Base-by-base conservation (phyloP, 2,888 invertebrate genomes). In the Pseudolycoriella hygida region DNA sequence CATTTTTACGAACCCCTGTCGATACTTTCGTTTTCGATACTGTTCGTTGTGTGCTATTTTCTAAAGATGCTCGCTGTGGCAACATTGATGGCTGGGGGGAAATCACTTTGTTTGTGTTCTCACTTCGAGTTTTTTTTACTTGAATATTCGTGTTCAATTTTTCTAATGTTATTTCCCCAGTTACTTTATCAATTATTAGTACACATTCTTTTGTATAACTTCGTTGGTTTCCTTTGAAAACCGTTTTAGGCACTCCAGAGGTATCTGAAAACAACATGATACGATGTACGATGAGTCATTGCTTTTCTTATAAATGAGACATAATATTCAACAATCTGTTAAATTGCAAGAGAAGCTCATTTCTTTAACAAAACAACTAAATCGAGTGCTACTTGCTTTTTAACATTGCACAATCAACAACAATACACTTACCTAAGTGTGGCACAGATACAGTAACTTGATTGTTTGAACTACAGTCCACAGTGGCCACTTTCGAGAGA, bases 401-500 rank as follows among this genome's bases (percentile, higher is more conserved):
- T 25, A 6, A 4, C 25, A 25, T 25, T 25, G 25, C 25, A 25
- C 8, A 25, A 25, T 25, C 4, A 25, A 6, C 25, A 25, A 8
- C 25, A 25, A 25, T 25, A 25, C 50, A 52, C 60, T 68, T 59
- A 80, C 80, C 80, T 62, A 88, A 76, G 75, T 94, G 89, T 52
- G 94, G 94, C 55, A 94, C 88, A 53, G 88, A 88, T 51, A 87
- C 84, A 53, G 88, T 87, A 56, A 96, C 88, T 67, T 89, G 87
- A 66, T 90, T 84, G 60, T 83, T 86, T 53, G 79, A 75, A 52
- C 87, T 88, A 50, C 94, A 84, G 63, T 92, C 89, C 47, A 96
- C 80, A 19, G 78, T 79, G 32, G 93, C 90, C 71, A 85, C 83
- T 68, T 92, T 88, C 57, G 80, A 84, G 40, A 83, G 80, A 66